Base-by-base conservation (phyloP, 2,113 vertebrate genomes). In the Centrocercus urophasianus region DNA sequence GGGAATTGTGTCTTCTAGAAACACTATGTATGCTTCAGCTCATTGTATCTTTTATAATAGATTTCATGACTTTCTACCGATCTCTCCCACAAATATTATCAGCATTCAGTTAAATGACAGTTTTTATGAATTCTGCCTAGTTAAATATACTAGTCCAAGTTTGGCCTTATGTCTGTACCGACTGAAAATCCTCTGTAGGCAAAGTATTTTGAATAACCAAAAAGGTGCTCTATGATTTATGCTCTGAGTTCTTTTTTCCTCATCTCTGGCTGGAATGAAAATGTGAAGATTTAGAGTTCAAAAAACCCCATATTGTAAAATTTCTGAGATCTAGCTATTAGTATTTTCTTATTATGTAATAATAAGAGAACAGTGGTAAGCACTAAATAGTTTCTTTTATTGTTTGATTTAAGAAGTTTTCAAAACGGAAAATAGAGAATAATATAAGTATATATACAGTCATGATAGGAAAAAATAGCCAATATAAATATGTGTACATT, bases 201-300 rank as follows among this genome's bases (percentile, higher is more conserved):
- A 34, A 77, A 80, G 48, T 65, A 65, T 85, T 91, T 76, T 88
- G 11, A 80, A 88, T 63, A 18, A 50, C 15, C 66, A 12, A 10
- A 86, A 70, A 83, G 24, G 30, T 70, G 18, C 5, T 54, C n/a
- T 66, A 28, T 70, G 36, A 54, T 73, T 92, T 69, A 17, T 40
- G n/a, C 13, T 66, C 54, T 80, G 64, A 73, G 86, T 83, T 38
- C 14, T 78, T 57, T 78, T 77, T 75, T 36, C 15, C 50, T 89
- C 50, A 10, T 73, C 30, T 79, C 48, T 83, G 25, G 1, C 50
- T 93, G 50, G 43, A 92, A 89, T 66, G 54, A 80, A 95, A 87
- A 84, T 80, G 60, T n/a, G 80, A 50, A 88, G n/a, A 47, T 76
- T 92, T 91, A 76, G 11, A 76, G 85, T 93, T 91, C 86, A 76